Base-by-base conservation (phyloP, 23 tunicate genomes). In the Oikopleura albicans region DNA sequence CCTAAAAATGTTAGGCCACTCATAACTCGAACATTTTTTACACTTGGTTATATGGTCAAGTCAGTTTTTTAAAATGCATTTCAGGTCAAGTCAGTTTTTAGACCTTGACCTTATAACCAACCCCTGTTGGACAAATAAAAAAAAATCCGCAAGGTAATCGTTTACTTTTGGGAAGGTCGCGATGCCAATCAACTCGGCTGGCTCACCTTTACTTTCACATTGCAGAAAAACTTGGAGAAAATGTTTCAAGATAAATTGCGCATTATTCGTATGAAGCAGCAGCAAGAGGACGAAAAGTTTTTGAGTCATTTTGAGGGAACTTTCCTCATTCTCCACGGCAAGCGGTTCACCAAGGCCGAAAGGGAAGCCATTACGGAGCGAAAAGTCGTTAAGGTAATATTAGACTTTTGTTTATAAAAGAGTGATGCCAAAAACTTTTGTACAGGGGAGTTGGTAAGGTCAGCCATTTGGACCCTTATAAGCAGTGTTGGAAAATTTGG, bases 151-250 rank as follows among this genome's bases (percentile, higher is more conserved):
- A 37, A 71, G 35, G 79, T 71, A 12, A 71, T 95, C 56, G 92
- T 95, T 35, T 95, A 95, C 83, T 95, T 95, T 84, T 95, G 99
- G 99, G 92, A 95, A 89, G 96, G 98, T 0, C 71, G 89, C 40
- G 87, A 94, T 0, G 98, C 98, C 0, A 88, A 89, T 0, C 91
- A 90, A 57, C 91, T 94, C 96, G 98, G 98, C 2, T 94, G 98
- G 98, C 66, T 94, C 28, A 90, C 91, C 35, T 94, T 94, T 83
- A 94, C 95, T 34, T 90, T 90, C 86, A 86, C 91, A 4, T 76
- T 94, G 85, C 95, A 90, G 39, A 88, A 88, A 85, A 90, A 90
- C 59, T 88, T 94, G 57, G 95, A 94, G 76, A 76, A 89, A 27
- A 41, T 90, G 29, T 90, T 94, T 57, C 91, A 89, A 0, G 95